Percentiles rank a stretch among this genome's conserved stretches.
phyloP scores from a whole-genome alignment of 2,888 invertebrate genomes.

The Euspilapteryx auroguttella region DNA sequence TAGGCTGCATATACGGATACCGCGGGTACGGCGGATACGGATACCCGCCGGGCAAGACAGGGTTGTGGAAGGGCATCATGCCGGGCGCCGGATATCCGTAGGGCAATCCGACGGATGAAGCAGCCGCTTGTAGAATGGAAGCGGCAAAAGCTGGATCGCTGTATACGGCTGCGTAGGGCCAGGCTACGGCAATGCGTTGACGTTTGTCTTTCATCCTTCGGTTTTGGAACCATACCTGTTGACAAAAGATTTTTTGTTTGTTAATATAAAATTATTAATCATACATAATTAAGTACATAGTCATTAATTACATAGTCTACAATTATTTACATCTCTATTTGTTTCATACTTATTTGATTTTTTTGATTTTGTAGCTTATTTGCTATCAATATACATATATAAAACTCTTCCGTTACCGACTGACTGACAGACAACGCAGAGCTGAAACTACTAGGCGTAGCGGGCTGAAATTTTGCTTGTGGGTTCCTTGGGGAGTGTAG shows the following conservation, averaged over 20 bases:
- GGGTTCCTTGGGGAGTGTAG: no score
- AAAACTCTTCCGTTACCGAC: no score
- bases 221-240: conserved; percentile 97
- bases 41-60: conserved; percentile 61
- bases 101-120: conserved; percentile 69
- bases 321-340: no score
- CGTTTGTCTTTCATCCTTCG: conserved; percentile 97
- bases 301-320: no score
- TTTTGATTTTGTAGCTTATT: no score
- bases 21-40: conserved; percentile 57
- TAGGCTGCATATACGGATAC: conserved; percentile 59
- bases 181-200: conserved; percentile 89
- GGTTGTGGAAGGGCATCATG: conserved; percentile 55
- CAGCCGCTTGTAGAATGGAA: conserved; percentile 87
- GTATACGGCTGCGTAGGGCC: conserved; percentile 95
- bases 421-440: no score
- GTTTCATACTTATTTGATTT: no score
- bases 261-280: no score
- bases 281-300: no score
- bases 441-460: no score
- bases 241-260: conserved; percentile 13
- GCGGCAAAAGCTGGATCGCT: conserved; percentile 93
- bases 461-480: no score
- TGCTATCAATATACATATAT: no score
- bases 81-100: conserved; percentile 64